Base-by-base conservation (phyloP, 2,888 invertebrate genomes). In the Dolichopus griseipennis region DNA sequence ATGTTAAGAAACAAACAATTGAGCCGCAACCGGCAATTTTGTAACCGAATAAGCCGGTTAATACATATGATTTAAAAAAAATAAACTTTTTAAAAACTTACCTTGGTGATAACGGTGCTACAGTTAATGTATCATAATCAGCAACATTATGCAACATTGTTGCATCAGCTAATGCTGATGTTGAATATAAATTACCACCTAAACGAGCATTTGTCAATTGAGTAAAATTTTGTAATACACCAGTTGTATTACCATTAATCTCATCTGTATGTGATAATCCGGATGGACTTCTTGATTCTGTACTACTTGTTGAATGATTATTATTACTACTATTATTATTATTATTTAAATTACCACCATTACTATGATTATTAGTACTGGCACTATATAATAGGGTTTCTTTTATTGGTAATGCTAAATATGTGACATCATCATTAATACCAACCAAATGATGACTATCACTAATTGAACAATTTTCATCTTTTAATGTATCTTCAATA, bases 401-500 rank as follows among this genome's bases (percentile, higher is more conserved):
- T 1, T 77, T 77, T n/a, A 79, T 74, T 22, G 78, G 77, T 21
- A 81, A 71, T 65, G 81, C 78, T 62, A 80, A 75, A 72, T 81
- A 69, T 21, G 72, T 34, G 20, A 73, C 73, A 63, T 73, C 73
- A 7, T 71, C 69, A 52, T 70, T 67, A 4, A 70, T 71, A 27
- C 68, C 67, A 20, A 63, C 52, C 67, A 72, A 65, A 65, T 79
- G 78, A 71, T 76, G 77, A 63, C 21, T 78, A 52, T 80, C 80
- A 21, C 78, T 73, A 70, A 74, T 67, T 10, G 71, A 71, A 69
- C 73, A 74, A 69, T 79, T 79, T 69, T 82, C 82, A 68, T 80
- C 82, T 72, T 82, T 81, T 1, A 82, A 74, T 15, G 81, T 80
- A 65, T 82, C 82, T 73, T 80, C 78, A 66, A 82, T 81, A 27